A percentile compares a stretch with the other conserved stretches of the same genome.
phyloP scores from a whole-genome alignment of 2,113 vertebrate species.

The Chaetura pelagica region DNA sequence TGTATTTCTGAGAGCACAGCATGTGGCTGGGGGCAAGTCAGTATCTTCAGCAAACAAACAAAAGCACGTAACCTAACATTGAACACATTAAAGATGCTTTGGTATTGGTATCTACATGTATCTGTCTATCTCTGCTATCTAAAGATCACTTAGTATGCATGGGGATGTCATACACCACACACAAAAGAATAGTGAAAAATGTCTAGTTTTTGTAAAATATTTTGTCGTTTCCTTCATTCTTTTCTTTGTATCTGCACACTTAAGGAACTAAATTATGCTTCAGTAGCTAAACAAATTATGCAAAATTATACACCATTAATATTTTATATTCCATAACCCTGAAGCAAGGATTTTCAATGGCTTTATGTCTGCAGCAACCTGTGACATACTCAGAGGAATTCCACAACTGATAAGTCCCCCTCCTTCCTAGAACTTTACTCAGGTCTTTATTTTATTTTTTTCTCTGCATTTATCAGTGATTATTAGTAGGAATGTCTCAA shows the following conservation, averaged over 20 bases:
- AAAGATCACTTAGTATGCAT: not conserved
- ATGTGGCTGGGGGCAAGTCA: not conserved
- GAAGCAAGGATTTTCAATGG: constrained; percentile 72
- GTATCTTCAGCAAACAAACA: not conserved
- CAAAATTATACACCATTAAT: constrained; percentile 80
- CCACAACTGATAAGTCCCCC: constrained; percentile 31
- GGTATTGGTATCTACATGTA: not conserved
- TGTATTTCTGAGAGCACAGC: not conserved
- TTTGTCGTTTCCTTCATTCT: constrained; percentile 29
- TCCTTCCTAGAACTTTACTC: constrained; percentile 55
- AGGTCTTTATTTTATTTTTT: constrained; percentile 36
- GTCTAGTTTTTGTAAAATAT: not conserved
- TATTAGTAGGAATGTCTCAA: constrained; percentile 50
- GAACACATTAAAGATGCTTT: not conserved
- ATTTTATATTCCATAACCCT: constrained; percentile 77
- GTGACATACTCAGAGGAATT: constrained; percentile 68
- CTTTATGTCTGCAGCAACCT: constrained; percentile 72
- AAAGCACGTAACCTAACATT: not conserved
- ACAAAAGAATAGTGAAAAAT: not conserved
- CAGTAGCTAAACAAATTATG: constrained; percentile 81
- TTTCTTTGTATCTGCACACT: constrained; percentile 59
- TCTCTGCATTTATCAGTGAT: constrained; percentile 34
- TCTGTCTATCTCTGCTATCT: not conserved
- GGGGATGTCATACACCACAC: not conserved
- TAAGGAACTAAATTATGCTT: constrained; percentile 76